phyloP scores from a whole-genome alignment of 2,797 vertebrate species.

The Micromesistius poutassou region DNA sequence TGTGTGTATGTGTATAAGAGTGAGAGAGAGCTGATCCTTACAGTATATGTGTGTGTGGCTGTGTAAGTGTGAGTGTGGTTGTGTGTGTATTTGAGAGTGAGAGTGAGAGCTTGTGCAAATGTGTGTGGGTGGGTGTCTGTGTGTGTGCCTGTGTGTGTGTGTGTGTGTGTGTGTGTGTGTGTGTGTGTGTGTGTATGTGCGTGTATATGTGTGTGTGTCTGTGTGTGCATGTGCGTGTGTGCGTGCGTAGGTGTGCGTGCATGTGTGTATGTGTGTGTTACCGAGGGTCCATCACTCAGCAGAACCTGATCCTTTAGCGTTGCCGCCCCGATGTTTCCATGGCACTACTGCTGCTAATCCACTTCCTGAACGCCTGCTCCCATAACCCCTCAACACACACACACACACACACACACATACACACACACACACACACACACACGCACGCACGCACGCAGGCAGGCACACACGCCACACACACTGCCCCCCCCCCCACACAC shows the following conservation, averaged over 20 bases:
- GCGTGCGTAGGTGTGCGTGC: not conserved
- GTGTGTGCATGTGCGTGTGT: not conserved
- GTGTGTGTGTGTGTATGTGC: not conserved
- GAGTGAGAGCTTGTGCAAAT: too few species aligned
- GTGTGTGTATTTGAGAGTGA: too few species aligned
- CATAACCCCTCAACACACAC: not conserved
- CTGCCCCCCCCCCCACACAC: too few species aligned
- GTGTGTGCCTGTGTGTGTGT: not conserved
- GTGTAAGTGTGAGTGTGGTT: too few species aligned
- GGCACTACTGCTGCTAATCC: constrained; percentile 44
- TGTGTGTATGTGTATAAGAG: not conserved
- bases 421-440: not conserved
- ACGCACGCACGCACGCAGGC: not conserved
- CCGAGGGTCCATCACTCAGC: constrained; percentile 45
- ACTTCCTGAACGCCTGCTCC: constrained; percentile 33
- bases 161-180: not conserved
- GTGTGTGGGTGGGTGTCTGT: not conserved
- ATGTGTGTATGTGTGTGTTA: not conserved
- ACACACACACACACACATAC: not conserved
- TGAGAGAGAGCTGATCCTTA: too few species aligned
- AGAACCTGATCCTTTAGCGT: constrained; percentile 48
- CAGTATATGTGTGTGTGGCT: not conserved
- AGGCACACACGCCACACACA: too few species aligned
- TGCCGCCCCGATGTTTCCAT: constrained; percentile 47
- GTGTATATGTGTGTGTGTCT: not conserved